Percentiles rank a stretch among this genome's conserved stretches.
Conservation (phyloP, 2,888 invertebrate genomes). For the Chironomus tentans region DNA sequence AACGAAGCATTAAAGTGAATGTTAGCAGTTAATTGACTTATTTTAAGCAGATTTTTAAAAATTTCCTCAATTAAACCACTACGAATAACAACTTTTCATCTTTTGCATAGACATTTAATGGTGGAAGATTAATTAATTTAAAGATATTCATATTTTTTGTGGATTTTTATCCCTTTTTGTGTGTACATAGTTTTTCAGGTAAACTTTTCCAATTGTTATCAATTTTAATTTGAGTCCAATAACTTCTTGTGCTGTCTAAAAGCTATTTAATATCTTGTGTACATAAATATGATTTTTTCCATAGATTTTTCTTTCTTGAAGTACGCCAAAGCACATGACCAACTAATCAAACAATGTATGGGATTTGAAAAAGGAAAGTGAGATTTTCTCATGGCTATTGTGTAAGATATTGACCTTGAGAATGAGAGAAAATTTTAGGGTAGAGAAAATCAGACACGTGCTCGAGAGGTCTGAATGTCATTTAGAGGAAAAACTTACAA, state of each 20-base stretch:
- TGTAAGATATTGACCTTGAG: too few species aligned
- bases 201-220: not conserved
- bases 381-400: not conserved
- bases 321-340: not conserved
- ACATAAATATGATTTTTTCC: not conserved
- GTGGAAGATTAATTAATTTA: too few species aligned
- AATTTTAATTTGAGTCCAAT: not conserved
- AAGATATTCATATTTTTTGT: not conserved
- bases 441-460: not conserved
- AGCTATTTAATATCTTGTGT: not conserved
- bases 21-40: not conserved
- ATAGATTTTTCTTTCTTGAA: not conserved
- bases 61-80: not conserved
- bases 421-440: too few species aligned
- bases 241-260: not conserved
- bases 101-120: not conserved
- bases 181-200: not conserved
- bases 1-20: not conserved
- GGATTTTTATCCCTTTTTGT: too few species aligned
- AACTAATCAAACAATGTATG: not conserved
- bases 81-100: not conserved
- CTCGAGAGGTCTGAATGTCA: not conserved
- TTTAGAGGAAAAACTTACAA: slow-evolving; percentile 6
- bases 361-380: not conserved
- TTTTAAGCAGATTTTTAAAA: not conserved